These are phyloP conservation scores for Chelmon rostratus DNA, from an alignment of 2,797 vertebrate genomes.

Conservation along the genomic window DNA sequence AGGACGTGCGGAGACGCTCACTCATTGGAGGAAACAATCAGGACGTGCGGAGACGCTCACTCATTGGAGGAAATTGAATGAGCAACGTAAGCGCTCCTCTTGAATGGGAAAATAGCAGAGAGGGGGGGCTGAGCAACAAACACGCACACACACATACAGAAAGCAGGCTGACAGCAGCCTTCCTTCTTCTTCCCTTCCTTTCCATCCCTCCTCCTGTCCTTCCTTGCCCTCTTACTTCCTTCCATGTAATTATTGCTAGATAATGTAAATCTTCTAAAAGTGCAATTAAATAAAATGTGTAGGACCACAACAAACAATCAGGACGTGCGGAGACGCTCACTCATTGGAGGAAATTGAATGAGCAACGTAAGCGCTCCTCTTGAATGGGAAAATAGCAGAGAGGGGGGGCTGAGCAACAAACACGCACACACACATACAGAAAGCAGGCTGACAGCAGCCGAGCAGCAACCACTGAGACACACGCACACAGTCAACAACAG, in stretches of 20 bases:
- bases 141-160: slow-evolving; percentile 19
- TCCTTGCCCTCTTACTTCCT: too few relatives aligned
- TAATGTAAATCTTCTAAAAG: too few relatives aligned
- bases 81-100: slow-evolving; percentile 73
- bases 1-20: slow-evolving; percentile 35
- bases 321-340: slow-evolving; percentile 36
- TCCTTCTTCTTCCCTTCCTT: too few relatives aligned
- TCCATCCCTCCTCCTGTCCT: too few relatives aligned
- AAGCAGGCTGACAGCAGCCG: slow-evolving; percentile 36
- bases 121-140: slow-evolving; percentile 18
- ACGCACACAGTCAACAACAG: too few relatives aligned
- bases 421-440: slow-evolving; percentile 19
- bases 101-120: slow-evolving; percentile 72
- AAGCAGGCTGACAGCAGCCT: slow-evolving; percentile 34
- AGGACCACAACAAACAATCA: too few relatives aligned
- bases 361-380: slow-evolving; percentile 73
- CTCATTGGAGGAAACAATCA: slow-evolving; percentile 74
- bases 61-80: slow-evolving; percentile 77
- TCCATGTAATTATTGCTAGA: too few relatives aligned
- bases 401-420: slow-evolving; percentile 18
- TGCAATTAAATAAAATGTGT: too few relatives aligned
- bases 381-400: slow-evolving; percentile 72
- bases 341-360: slow-evolving; percentile 77
- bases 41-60: slow-evolving; percentile 36
- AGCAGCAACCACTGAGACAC: slow-evolving; percentile 18